Evolutionary conservation across 2,888 invertebrate genomes (phyloP), one percentile per base, ranked within the genome.

Genomic region (Baronia brevicornis): DNA sequence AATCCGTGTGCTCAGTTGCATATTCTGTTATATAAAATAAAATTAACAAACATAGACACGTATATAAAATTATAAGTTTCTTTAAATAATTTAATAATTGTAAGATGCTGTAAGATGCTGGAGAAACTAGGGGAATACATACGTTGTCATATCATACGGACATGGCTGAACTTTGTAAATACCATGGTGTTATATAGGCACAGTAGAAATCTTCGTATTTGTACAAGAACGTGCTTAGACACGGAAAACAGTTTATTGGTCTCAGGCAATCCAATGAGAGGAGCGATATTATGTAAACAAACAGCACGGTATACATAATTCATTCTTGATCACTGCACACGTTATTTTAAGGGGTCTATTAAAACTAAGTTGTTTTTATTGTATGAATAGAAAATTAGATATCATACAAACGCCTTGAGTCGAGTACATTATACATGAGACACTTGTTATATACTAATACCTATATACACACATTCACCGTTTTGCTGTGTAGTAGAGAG

Each of bases 151-250:
- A n/a, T n/a, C n/a, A n/a, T n/a, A n/a, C n/a, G n/a, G n/a, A n/a
- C n/a, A n/a, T n/a, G n/a, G n/a, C n/a, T n/a, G 43, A 49, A 49
- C 52, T 57, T 54, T 56, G 62, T 50, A 49, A 60, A 60, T 58
- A 62, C 60, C 51, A 50, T 66, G 57, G 54, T 58, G 68, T 64
- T 67, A 74, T 69, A 65, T 71, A 68, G 60, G 57, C 54, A 59
- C 64, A 48, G 57, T 54, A 55, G 52, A 48, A 56, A 54, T 55
- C 56, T 60, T 60, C 60, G 51, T 50, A 47, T 49, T 35, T 10
- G 60, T 71, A 77, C n/a, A n/a, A n/a, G n/a, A n/a, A n/a, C 73
- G 79, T 78, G 77, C 56, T 56, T 69, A 62, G 71, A 70, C 60
- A 73, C 46, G 43, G 62, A 65, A 74, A 74, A 62, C 64, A 70